phyloP scores from a whole-genome alignment of 2,797 vertebrate species.

The Cyclura pinguis region DNA sequence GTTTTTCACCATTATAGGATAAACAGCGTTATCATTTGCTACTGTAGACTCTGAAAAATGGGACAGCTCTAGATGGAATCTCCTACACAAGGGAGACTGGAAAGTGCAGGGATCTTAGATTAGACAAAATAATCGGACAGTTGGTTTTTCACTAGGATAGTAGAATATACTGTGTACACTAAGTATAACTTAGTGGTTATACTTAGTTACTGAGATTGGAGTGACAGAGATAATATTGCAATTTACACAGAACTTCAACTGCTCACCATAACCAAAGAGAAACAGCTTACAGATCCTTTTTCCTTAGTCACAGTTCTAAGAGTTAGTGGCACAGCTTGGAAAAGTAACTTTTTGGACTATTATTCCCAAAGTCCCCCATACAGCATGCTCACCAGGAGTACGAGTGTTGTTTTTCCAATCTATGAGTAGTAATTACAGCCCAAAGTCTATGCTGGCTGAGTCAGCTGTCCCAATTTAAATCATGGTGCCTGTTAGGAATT shows the following conservation, averaged over 20 bases:
- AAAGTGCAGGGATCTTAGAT: slow-evolving; percentile 1
- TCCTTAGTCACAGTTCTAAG: background rate
- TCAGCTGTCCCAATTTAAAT: background rate
- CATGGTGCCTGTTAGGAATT: background rate
- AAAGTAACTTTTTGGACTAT: background rate
- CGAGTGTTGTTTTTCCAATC: background rate
- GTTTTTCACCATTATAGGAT: background rate
- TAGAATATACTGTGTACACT: background rate
- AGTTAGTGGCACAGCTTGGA: background rate
- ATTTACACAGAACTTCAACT: background rate
- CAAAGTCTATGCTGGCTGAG: background rate
- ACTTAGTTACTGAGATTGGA: background rate
- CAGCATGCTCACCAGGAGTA: background rate
- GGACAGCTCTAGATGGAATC: background rate
- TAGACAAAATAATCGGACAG: background rate
- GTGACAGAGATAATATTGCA: background rate
- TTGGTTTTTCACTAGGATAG: slow-evolving; percentile 4
- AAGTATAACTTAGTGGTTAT: background rate
- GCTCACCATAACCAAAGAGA: background rate
- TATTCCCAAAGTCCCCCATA: background rate
- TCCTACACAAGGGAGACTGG: background rate
- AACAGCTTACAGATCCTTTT: background rate
- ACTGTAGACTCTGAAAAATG: background rate
- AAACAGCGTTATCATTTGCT: background rate
- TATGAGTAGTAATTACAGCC: no score